These are phyloP conservation scores for Ceratosolen fusciceps DNA, from an alignment of 1,140 invertebrate species.

Conservation along the genomic window DNA sequence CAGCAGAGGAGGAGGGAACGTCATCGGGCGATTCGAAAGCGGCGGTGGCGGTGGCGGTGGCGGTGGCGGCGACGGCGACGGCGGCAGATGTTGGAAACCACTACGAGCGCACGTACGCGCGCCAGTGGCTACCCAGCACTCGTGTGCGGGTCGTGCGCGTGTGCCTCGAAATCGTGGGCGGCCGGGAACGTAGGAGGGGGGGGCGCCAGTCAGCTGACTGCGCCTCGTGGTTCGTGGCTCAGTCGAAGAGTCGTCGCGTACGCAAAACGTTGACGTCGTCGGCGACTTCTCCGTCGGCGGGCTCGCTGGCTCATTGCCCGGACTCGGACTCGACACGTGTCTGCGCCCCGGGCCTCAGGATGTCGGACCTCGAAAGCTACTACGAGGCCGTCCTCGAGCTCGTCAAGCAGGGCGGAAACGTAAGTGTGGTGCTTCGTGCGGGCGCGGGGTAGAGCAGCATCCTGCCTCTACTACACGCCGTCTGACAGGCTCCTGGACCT, in stretches of 20 bases:
- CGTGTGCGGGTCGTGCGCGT: not conserved
- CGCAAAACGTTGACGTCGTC: not conserved
- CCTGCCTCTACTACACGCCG: not conserved
- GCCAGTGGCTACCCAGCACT: too few species aligned
- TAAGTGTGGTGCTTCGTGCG: conserved; percentile 54
- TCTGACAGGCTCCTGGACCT: not conserved
- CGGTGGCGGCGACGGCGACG: too few species aligned
- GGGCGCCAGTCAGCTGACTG: conserved; percentile 25
- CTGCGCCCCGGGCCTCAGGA: not conserved
- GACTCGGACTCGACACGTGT: not conserved
- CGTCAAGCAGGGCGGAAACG: conserved; percentile 69
- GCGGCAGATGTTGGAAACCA: not conserved
- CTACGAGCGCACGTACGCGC: not conserved
- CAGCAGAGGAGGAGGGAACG: too few species aligned
- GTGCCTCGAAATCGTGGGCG: not conserved
- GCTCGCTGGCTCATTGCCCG: not conserved
- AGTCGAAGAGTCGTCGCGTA: conserved; percentile 22
- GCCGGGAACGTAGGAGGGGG: not conserved
- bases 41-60: too few species aligned
- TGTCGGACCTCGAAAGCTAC: conserved; percentile 66
- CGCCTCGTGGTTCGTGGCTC: conserved; percentile 18
- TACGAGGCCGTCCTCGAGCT: conserved; percentile 68
- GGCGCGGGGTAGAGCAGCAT: too few species aligned
- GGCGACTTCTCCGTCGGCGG: not conserved
- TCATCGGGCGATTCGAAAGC: not conserved